Base-by-base conservation (phyloP, 2,797 vertebrate species). In the Petrocephalus sullivani region DNA sequence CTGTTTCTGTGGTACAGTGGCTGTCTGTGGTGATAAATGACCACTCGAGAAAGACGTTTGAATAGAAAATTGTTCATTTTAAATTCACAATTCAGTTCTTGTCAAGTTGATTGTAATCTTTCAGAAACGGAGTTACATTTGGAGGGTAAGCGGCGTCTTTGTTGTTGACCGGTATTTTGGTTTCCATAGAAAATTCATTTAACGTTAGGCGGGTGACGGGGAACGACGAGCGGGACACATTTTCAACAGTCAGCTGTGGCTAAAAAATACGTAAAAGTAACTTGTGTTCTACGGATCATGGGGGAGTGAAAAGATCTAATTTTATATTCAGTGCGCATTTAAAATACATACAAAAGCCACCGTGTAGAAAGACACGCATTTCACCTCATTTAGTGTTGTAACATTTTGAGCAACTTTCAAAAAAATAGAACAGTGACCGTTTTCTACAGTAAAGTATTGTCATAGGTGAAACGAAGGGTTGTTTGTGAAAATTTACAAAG, bases 61-160 rank as follows among this genome's bases (percentile, higher is more conserved):
- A 86, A 88, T 88, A 14, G 88, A 88, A 86, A 88, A 75, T 88
- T 88, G 64, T 86, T 75, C 88, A 71, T 88, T 86, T 86, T 58
- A 88, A 88, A 88, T 75, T 88, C 61, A 75, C 88, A 85, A 64
- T 86, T 86, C 83, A 88, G 46, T 87, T 87, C 88, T 57, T 88
- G 83, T 86, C 88, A 88, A 64, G 53, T 86, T 75, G 83, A 71
- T 86, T 88, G 88, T 85, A 88, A 75, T 88, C 61, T 86, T 86
- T 88, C 84, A 88, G 16, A 75, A 41, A 58, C 82, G 12, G 23
- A 61, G 78, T 84, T 46, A 88, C 87, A 87, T 54, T 87, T 83
- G 87, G 37, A 61, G 87, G 81, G 82, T 53, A 85, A 88, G 58
- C 64, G 83, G 88, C 54, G 61, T 41, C 60, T 86, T 85, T 84